phyloP scores from a whole-genome alignment of 2,888 invertebrate genomes.

The Drosophila nr. perissopoda region DNA sequence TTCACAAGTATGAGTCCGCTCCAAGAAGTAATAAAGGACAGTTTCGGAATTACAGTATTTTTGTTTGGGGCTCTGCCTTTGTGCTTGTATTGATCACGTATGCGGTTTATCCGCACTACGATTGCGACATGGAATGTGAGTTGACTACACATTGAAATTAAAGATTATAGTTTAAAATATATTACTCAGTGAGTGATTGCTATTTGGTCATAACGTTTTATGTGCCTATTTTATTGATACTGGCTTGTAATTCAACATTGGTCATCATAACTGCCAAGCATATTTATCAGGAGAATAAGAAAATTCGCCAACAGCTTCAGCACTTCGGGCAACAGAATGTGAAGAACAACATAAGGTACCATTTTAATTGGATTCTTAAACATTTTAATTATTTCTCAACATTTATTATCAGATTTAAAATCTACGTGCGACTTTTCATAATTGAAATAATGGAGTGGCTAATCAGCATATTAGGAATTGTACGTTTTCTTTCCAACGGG shows the following conservation, averaged over 20 bases:
- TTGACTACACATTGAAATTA: conserved; percentile 1
- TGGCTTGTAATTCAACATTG: neutral
- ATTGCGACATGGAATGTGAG: conserved; percentile 87
- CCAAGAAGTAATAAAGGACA: conserved; percentile 60
- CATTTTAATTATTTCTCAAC: no score
- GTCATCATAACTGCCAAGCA: no score
- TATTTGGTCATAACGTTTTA: conserved; percentile 65
- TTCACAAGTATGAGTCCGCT: conserved; percentile 34
- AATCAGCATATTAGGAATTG: accelerated
- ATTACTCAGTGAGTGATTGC: conserved; percentile 43
- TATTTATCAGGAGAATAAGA: no score
- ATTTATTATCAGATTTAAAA: no score
- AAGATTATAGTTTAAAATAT: neutral
- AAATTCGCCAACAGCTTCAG: no score
- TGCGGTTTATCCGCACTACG: conserved; percentile 85
- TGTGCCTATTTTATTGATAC: conserved; percentile 39
- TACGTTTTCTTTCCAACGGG: accelerated
- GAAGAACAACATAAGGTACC: no score
- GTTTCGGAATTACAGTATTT: conserved; percentile 68
- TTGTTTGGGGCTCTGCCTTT: conserved; percentile 72
- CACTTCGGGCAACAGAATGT: no score
- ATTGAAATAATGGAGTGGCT: no score
- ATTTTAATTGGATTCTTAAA: no score
- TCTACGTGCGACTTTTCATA: no score
- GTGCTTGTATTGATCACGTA: conserved; percentile 53